These are phyloP conservation scores for Neomicropteryx cornuta DNA, from an alignment of 1,140 invertebrate species.

Conservation along the genomic window DNA sequence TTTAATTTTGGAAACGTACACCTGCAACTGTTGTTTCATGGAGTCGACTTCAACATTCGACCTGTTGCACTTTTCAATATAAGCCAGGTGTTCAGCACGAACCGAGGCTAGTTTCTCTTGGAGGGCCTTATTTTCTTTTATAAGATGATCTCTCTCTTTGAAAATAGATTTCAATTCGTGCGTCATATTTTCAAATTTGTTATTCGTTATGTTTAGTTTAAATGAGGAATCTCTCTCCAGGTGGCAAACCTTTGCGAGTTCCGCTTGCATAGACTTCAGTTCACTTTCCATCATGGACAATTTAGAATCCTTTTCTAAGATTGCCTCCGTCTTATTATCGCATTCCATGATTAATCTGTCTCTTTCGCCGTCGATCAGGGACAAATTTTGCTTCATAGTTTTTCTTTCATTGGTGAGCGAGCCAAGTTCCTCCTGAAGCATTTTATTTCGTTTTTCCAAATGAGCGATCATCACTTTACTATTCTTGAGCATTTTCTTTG, in stretches of 20 bases:
- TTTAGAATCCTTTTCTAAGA: too few relatives aligned
- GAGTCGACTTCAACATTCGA: constrained; percentile 51
- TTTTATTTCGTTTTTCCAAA: constrained; percentile 42
- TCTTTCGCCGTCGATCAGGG: constrained; percentile 45
- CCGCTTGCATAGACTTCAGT: too few relatives aligned
- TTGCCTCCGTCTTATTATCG: constrained; percentile 45
- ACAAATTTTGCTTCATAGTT: constrained; percentile 39
- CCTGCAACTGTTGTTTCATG: constrained; percentile 57
- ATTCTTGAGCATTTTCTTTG: constrained; percentile 42
- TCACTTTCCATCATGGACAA: too few relatives aligned
- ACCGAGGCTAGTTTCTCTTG: constrained; percentile 49
- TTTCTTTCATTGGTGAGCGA: constrained; percentile 43
- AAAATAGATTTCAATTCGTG: constrained; percentile 33
- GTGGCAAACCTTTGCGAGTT: too few relatives aligned
- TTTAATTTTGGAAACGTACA: constrained; percentile 59
- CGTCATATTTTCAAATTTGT: constrained; percentile 32
- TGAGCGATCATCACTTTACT: constrained; percentile 37
- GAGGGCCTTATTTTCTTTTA: constrained; percentile 48
- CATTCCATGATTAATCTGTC: constrained; percentile 47
- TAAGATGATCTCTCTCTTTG: constrained; percentile 40
- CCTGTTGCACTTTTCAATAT: constrained; percentile 48
- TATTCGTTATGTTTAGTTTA: too few relatives aligned
- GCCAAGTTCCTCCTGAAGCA: constrained; percentile 43
- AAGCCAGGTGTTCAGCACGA: constrained; percentile 34
- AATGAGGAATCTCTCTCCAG: too few relatives aligned